These are phyloP conservation scores for Agapornis canus DNA, from an alignment of 2,797 vertebrate genomes.

Conservation along the genomic window DNA sequence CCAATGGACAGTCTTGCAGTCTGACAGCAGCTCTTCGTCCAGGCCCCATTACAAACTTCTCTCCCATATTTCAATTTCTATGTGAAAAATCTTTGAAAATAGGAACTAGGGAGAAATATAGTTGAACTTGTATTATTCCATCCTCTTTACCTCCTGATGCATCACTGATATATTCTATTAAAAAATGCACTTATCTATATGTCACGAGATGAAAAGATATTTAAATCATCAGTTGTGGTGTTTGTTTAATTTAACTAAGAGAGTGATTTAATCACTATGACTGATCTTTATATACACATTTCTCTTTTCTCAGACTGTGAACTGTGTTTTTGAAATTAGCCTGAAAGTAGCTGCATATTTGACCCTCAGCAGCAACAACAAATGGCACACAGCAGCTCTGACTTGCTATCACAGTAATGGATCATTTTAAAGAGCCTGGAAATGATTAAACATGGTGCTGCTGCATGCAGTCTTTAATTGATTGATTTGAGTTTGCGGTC, in stretches of 20 bases:
- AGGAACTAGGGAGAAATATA: background rate
- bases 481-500: conserved; percentile 83
- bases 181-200: background rate
- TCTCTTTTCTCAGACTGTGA: background rate
- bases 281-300: background rate
- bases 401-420: conserved; percentile 62
- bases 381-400: conserved; percentile 60
- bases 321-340: conserved; percentile 27
- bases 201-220: background rate
- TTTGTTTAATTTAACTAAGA: background rate
- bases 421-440: conserved; percentile 76
- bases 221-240: background rate
- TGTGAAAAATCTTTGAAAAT: background rate
- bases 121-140: background rate
- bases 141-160: background rate
- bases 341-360: conserved; percentile 31
- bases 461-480: conserved; percentile 79
- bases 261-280: background rate
- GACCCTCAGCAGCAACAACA: conserved; percentile 62
- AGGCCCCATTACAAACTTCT: background rate
- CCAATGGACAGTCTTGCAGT: background rate
- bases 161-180: background rate
- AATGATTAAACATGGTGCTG: conserved; percentile 77
- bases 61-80: background rate
- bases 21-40: background rate